Percentiles rank a stretch among this genome's conserved stretches.
Conservation (phyloP, 2,797 vertebrate species). For the Karalla daura region DNA sequence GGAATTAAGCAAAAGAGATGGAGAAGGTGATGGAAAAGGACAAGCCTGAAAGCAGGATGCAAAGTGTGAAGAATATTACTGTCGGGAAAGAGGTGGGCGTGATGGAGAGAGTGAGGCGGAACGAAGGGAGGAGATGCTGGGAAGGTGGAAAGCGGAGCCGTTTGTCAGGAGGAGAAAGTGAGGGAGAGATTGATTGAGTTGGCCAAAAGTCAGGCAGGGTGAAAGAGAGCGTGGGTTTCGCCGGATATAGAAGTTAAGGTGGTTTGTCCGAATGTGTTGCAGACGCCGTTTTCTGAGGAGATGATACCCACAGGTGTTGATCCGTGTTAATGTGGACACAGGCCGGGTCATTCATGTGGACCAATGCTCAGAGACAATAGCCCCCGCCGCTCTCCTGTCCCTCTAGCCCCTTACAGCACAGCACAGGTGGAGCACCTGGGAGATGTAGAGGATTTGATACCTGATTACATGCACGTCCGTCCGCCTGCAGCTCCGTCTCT, state of each 20-base stretch:
- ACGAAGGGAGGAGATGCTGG: constrained; percentile 25
- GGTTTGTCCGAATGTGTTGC: constrained; percentile 54
- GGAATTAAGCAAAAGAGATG: constrained; percentile 11
- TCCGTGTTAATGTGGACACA: constrained; percentile 73
- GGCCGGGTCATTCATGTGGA: constrained; percentile 75
- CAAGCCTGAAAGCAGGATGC: constrained; percentile 23
- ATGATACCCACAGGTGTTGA: constrained; percentile 66
- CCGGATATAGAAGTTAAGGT: constrained; percentile 59
- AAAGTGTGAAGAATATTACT: constrained; percentile 38
- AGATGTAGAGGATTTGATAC: constrained; percentile 60
- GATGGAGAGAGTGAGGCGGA: constrained; percentile 24
- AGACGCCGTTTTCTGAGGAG: constrained; percentile 55
- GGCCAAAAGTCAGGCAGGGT: constrained; percentile 52
- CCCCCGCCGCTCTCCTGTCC: constrained; percentile 46
- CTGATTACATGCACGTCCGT: constrained; percentile 71
- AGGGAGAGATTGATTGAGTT: constrained; percentile 58
- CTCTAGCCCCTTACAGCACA: constrained; percentile 6
- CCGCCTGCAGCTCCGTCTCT: constrained; percentile 60
- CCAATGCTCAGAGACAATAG: constrained; percentile 71
- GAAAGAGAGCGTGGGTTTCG: constrained; percentile 35
- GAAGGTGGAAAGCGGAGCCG: constrained; percentile 40
- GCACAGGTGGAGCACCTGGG: constrained; percentile 11
- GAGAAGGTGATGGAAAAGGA: constrained; percentile 33
- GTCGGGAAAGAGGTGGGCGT: constrained; percentile 31
- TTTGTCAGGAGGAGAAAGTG: constrained; percentile 17